phyloP scores from a whole-genome alignment of 2,888 invertebrate genomes.

The Yponomeuta malinellus region DNA sequence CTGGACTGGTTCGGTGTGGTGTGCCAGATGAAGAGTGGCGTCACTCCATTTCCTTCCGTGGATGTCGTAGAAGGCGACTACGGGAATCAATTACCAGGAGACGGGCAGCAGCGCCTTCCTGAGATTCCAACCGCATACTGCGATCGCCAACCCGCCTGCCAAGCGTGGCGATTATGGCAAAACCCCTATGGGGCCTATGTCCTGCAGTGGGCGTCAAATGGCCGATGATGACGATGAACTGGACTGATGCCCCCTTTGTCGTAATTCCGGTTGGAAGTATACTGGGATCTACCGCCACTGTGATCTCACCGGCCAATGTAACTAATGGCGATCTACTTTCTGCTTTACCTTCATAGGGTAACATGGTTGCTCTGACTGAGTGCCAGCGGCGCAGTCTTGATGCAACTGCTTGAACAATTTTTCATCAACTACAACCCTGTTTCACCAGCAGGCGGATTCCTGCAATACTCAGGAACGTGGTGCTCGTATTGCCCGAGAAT shows the following conservation, averaged over 20 bases:
- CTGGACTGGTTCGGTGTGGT: too few species aligned
- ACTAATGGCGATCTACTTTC: constrained; percentile 81
- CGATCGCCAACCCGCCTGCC: too few species aligned
- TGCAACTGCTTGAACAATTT: constrained; percentile 80
- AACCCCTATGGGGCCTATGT: too few species aligned
- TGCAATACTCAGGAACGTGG: constrained; percentile 87
- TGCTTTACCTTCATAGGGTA: constrained; percentile 83
- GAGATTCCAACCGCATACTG: too few species aligned
- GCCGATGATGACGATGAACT: constrained; percentile 43
- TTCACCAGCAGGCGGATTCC: constrained; percentile 80
- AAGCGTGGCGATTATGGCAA: too few species aligned
- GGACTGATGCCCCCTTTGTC: constrained; percentile 88
- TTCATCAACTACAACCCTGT: constrained; percentile 62
- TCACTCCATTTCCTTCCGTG: too few species aligned
- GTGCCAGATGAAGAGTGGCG: too few species aligned
- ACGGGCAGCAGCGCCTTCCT: too few species aligned
- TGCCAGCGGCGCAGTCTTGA: constrained; percentile 79
- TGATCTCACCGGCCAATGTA: constrained; percentile 67
- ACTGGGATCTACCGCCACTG: constrained; percentile 77
- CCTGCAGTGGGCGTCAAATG: too few species aligned
- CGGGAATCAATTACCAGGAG: too few species aligned
- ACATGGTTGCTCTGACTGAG: constrained; percentile 78
- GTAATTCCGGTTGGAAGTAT: constrained; percentile 86
- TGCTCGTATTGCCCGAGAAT: constrained; percentile 78
- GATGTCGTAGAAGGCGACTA: too few species aligned